Evolutionary conservation across 1,140 invertebrate genomes (phyloP), one percentile per base, ranked within the genome.

Genomic region (Orius insidiosus): DNA sequence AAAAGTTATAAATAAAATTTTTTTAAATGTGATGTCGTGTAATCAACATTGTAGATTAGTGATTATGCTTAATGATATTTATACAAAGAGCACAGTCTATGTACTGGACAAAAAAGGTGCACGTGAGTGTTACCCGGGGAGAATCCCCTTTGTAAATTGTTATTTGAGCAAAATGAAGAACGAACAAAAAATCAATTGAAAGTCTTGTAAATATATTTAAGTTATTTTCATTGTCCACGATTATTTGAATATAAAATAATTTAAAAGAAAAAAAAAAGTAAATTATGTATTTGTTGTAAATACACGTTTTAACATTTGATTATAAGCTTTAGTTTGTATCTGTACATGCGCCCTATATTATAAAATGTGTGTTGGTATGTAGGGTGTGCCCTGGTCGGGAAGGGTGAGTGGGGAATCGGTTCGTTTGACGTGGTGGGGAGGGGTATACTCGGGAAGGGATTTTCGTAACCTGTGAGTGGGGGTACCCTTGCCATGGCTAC

Each of bases 261-360:
- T 24, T 18, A 24, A 13, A 42, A 13, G 37, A 35, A 35, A 19
- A 46, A 18, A 10, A 39, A 47, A 39, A 13, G 36, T 24, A 46
- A 32, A 47, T 36, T 47, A 47, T 40, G 46, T 39, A 37, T 38
- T 40, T 47, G 46, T 47, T 47, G 46, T 47, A 47, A 47, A 47
- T 47, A 47, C 46, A 47, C 48, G 42, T 37, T 44, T 36, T 45
- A 42, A 36, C 41, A 45, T 37, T 49, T 45, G 48, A 49, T 49
- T 15, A 37, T 45, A 45, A 35, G 13, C 13, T 11, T 18, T 32
- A 18, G 33, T 37, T 31, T 32, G 15, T 5, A 31, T 32, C 10
- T 5, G 32, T 11, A 11, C 7, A 6, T 37, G 44, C 5, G 33
- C 35, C 31, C 30, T 13, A 16, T 19, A 13, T 30, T 16, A 11